Evolutionary conservation across 2,888 invertebrate genomes (phyloP).

Genomic region (Limenitis camilla): DNA sequence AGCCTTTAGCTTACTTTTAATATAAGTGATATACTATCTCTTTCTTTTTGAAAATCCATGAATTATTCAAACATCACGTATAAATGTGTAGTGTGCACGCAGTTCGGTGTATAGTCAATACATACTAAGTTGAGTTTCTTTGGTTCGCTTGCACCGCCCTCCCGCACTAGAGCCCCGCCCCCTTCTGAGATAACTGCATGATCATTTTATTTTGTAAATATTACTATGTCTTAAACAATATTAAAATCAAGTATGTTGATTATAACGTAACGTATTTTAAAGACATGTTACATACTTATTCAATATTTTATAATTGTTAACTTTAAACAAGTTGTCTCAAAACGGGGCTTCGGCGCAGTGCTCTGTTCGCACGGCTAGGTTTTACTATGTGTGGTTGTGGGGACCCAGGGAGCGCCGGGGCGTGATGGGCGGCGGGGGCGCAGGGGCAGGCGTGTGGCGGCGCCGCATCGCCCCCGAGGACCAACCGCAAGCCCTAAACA

Average conservation of each 20-base stretch:
- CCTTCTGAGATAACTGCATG: background rate
- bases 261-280: too few relatives aligned
- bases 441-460: conserved; percentile 55
- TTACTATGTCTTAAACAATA: background rate
- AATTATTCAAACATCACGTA: conserved; percentile 15
- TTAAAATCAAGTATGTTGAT: too few relatives aligned
- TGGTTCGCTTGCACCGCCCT: conserved; percentile 56
- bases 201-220: background rate
- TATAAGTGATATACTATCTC: background rate
- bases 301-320: too few relatives aligned
- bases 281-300: too few relatives aligned
- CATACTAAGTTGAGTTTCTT: conserved; percentile 25
- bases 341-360: too few relatives aligned
- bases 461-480: conserved; percentile 53
- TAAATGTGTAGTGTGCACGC: conserved; percentile 32
- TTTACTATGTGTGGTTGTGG: background rate
- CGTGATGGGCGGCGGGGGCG: conserved; percentile 44
- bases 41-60: conserved; percentile 15
- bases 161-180: conserved; percentile 37
- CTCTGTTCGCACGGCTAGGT: too few relatives aligned
- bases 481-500: conserved; percentile 19
- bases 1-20: too few relatives aligned
- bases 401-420: conserved; percentile 25
- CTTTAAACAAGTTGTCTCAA: too few relatives aligned
- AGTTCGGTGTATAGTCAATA: conserved; percentile 15